phyloP scores from a whole-genome alignment of 2,113 vertebrate genomes.

The Castor canadensis region DNA sequence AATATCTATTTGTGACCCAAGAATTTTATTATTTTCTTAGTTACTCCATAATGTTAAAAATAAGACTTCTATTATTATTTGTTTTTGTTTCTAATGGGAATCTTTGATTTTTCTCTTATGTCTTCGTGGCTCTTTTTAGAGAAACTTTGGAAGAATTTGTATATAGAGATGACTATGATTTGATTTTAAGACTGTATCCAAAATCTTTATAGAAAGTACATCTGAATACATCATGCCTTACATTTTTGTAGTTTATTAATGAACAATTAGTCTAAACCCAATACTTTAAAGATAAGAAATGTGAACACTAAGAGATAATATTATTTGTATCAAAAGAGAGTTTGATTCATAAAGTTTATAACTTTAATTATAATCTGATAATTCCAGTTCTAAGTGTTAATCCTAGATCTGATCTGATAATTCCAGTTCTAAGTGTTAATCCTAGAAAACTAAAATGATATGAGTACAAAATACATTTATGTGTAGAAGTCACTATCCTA shows the following conservation, averaged over 20 bases:
- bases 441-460: slow-evolving; percentile 7
- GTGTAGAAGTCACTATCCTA: background rate
- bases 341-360: background rate
- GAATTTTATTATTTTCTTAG: background rate
- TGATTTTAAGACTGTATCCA: background rate
- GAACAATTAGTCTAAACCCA: background rate
- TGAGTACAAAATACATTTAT: background rate
- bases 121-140: background rate
- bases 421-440: background rate
- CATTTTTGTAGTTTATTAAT: background rate
- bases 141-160: background rate
- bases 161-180: background rate
- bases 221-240: background rate
- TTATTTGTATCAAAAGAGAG: background rate
- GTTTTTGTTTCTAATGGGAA: background rate
- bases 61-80: background rate
- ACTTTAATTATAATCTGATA: background rate
- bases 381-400: background rate
- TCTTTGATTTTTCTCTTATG: background rate
- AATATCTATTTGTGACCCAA: background rate
- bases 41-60: background rate
- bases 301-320: background rate
- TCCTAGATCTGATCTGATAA: background rate
- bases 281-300: background rate
- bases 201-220: background rate